phyloP scores from a whole-genome alignment of 2,113 vertebrate species.

The Albula glossodonta region DNA sequence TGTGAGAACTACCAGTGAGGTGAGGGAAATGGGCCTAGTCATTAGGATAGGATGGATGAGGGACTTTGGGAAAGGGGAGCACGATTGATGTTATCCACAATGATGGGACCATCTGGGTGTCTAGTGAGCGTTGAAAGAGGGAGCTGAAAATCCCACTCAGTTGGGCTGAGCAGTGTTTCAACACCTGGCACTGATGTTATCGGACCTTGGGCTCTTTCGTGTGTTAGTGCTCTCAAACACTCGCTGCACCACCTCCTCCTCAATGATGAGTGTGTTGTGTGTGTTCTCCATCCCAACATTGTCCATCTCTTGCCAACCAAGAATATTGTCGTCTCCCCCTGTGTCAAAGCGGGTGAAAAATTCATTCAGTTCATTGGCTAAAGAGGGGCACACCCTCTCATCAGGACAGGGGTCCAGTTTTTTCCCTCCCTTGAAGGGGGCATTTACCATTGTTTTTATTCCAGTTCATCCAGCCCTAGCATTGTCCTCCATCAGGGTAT shows the following conservation, averaged over 20 bases:
- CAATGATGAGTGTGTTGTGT: background rate
- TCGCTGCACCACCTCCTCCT: background rate
- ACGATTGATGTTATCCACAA: background rate
- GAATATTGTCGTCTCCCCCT: too few species aligned
- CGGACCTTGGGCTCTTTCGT: background rate
- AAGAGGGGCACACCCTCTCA: too few species aligned
- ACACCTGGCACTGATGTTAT: background rate
- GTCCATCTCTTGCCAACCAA: too few species aligned
- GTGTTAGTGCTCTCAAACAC: background rate
- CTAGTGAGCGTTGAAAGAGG: background rate
- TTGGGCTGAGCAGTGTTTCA: slow-evolving; percentile 1
- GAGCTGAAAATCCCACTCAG: background rate
- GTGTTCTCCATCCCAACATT: too few species aligned
- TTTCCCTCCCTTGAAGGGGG: too few species aligned
- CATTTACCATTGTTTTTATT: too few species aligned
- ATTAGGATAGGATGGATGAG: background rate
- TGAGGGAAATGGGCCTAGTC: slow-evolving; percentile 13
- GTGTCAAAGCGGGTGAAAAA: too few species aligned
- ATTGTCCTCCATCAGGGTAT: too few species aligned
- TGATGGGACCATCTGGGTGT: background rate
- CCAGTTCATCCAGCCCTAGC: too few species aligned
- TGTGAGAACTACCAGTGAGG: slow-evolving; percentile 17
- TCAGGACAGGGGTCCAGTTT: too few species aligned
- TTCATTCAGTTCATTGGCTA: too few species aligned
- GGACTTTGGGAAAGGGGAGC: background rate